Evolutionary conservation across 2,113 vertebrate species (phyloP), one percentile per base, ranked within the genome.

Genomic region (Petaurus breviceps): DNA sequence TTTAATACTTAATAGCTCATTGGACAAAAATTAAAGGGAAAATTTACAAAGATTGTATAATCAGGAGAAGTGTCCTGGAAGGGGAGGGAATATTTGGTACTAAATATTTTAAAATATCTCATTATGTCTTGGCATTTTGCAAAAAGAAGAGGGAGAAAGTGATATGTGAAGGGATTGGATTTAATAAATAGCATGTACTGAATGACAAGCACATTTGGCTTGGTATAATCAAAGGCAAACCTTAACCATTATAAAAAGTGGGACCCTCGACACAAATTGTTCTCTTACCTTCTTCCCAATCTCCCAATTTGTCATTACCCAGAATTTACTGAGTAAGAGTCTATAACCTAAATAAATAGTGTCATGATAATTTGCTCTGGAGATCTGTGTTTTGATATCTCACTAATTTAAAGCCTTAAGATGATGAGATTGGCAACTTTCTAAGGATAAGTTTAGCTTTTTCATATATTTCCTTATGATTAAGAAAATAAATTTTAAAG

Each of bases 401-500:
- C 92, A 49, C 90, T 92, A 92, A 92, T 97, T 92, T 93, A 95
- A 51, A 95, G 28, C 92, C 94, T 77, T 89, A 94, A 90, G 90
- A 93, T 96, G 77, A 43, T 96, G 93, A 49, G 24, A 90, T 91
- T 55, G 37, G 51, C 24, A 91, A 9, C 46, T 93, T 97, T 95
- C 90, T 96, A 93, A 89, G 89, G 95, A 43, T 95, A 8, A 31
- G 84, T 96, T 96, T 95, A 96, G 91, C 50, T 53, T 96, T 77
- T 96, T 95, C 92, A 51, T 96, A 93, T 3, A 55, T 97, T 97
- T 95, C 53, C 90, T 95, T 12, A 84, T 94, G 54, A 50, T 90
- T 43, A 89, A 92, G 90, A 96, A 96, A 97, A 94, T 96, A 54
- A 97, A 57, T 77, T 95, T 55, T 95, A 93, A 98, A 97, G 93